A percentile compares a stretch with the other conserved stretches of the same genome.
Conservation (phyloP, 2,113 vertebrate genomes). For the Formicarius rufipectus region DNA sequence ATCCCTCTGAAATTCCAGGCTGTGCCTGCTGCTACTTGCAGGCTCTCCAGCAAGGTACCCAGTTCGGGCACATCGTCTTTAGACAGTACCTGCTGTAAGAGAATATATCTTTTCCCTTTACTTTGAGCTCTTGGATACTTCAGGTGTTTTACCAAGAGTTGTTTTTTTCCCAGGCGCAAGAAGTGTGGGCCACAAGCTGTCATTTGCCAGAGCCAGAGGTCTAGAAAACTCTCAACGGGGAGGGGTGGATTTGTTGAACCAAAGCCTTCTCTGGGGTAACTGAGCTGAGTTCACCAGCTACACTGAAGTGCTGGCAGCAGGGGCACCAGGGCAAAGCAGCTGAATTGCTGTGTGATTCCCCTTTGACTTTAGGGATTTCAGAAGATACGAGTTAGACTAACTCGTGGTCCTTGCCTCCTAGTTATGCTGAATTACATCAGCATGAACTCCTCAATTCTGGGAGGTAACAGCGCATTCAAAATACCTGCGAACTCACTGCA, state of each 20-base stretch:
- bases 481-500: fast-evolving
- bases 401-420: too few relatives aligned
- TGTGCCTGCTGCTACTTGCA: background rate
- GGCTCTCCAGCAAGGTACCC: background rate
- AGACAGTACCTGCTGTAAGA: background rate
- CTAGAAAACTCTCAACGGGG: background rate
- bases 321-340: fast-evolving
- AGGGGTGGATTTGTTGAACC: background rate
- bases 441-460: background rate
- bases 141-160: fast-evolving
- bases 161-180: background rate
- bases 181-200: background rate
- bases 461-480: background rate
- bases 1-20: background rate
- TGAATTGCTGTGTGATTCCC: fast-evolving
- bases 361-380: background rate
- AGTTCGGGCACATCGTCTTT: fast-evolving
- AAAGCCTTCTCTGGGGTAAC: background rate
- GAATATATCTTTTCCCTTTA: background rate
- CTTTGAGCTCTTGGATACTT: background rate
- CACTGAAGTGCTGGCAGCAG: background rate
- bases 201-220: background rate
- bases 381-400: fast-evolving
- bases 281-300: background rate
- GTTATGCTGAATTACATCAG: background rate